These are phyloP conservation scores for Lottia scabra DNA, from an alignment of 2,888 invertebrate species.

Conservation along the genomic window DNA sequence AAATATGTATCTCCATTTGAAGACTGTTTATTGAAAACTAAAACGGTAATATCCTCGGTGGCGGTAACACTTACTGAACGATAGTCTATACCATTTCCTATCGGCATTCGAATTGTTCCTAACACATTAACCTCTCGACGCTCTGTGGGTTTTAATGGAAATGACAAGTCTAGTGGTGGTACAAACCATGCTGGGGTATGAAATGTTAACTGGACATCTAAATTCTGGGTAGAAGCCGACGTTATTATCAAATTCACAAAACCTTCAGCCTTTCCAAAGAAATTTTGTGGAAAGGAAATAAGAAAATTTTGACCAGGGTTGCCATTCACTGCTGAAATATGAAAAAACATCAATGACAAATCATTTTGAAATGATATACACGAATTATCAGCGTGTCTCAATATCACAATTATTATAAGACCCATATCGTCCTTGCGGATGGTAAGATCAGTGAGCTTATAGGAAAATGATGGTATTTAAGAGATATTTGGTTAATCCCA, in stretches of 20 bases:
- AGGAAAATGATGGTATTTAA: too few relatives aligned
- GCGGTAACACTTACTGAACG: conserved; percentile 1
- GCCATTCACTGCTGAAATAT: too few relatives aligned
- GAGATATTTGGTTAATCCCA: too few relatives aligned
- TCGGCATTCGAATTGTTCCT: neutral
- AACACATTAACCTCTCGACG: neutral
- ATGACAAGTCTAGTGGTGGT: neutral
- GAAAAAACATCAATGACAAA: too few relatives aligned
- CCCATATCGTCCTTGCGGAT: too few relatives aligned
- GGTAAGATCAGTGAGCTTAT: too few relatives aligned
- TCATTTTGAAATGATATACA: too few relatives aligned
- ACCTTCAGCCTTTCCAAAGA: neutral
- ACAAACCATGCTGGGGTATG: neutral
- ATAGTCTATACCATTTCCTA: conserved; percentile 8
- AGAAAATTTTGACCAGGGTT: neutral
- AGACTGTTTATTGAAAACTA: neutral
- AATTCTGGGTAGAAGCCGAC: neutral
- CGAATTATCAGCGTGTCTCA: too few relatives aligned
- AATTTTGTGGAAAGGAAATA: neutral
- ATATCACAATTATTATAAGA: too few relatives aligned
- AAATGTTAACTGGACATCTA: neutral
- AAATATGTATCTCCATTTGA: conserved; percentile 18
- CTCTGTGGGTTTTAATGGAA: neutral
- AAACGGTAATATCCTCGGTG: neutral
- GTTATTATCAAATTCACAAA: neutral